Evolutionary conservation across 2,797 vertebrate genomes (phyloP), one percentile per base, ranked within the genome.

Genomic region (Limnodromus scolopaceus): DNA sequence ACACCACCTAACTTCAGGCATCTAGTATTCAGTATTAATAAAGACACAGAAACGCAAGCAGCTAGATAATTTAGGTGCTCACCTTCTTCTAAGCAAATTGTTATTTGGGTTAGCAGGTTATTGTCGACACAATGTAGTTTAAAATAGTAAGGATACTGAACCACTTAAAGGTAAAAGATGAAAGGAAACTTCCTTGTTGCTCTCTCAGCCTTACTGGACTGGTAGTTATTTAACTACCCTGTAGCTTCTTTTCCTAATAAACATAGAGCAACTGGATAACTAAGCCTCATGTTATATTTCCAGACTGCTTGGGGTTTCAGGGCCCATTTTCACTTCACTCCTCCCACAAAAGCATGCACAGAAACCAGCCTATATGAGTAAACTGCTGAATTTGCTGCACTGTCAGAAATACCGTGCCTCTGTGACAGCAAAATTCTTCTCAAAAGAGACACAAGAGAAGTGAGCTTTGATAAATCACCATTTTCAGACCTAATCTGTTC

Each of bases 101-200:
- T 58, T 79, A 75, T 66, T 74, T 83, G 51, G 23, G 6, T 58
- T 95, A 89, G 55, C 51, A 74, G 49, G 30, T 91, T 97, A 87
- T 36, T 72, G 71, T 16, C 64, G 49, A 91, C 57, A 61, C 10
- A 66, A 84, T 30, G 25, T 12, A 80, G 54, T 69, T 89, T 43
- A 48, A 93, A 93, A 36, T n/a, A 71, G 15, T 71, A 84, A 91
- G 51, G 51, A 95, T 41, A 88, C 27, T 85, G 89, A 94, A 93
- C 38, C 57, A 83, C 43, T 68, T 75, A 65, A 85, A 66, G 15
- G 63, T 72, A 43, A 78, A 94, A 84, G 27, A 91, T 53, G 9
- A 95, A 93, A 92, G 16, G 9, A 77, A 95, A 63, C 39, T 28
- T 46, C 39, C 76, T 84, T 95, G 43, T 36, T 83, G 43, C 9